Conservation (phyloP, 2,113 vertebrate species). For the Malurus elegans region DNA sequence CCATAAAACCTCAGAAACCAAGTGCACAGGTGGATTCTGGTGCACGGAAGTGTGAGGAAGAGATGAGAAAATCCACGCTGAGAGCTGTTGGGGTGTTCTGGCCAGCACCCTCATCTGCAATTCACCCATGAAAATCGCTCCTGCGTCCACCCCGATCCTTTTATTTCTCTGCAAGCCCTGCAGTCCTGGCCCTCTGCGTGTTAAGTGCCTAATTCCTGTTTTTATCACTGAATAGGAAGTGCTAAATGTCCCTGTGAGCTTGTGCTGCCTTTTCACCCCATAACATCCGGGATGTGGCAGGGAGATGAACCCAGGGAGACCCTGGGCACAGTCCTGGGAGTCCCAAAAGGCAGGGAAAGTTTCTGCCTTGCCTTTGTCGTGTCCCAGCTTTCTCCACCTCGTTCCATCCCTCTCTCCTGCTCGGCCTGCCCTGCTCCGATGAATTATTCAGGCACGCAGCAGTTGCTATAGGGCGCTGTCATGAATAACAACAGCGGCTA, state of each 20-base stretch:
- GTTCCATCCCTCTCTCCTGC: background rate
- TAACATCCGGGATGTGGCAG: background rate
- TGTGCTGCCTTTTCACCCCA: fast-evolving
- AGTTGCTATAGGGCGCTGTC: background rate
- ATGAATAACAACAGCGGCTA: background rate
- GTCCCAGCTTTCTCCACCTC: background rate
- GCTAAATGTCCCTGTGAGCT: background rate
- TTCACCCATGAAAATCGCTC: background rate
- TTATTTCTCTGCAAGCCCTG: background rate
- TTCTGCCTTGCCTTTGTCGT: background rate
- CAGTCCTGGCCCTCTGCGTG: fast-evolving
- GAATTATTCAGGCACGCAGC: conserved; percentile 26
- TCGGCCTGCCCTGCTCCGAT: background rate
- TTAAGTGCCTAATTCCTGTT: background rate
- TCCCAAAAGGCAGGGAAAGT: background rate
- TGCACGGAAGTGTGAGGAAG: background rate
- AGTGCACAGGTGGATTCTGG: background rate
- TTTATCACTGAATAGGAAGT: background rate
- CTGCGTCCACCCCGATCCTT: background rate
- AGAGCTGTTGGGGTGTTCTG: background rate
- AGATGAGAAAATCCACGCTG: background rate
- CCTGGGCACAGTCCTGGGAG: background rate
- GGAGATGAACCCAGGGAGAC: background rate
- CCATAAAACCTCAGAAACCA: background rate
- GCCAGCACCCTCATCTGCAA: background rate